These are phyloP conservation scores for Acridotheres tristis DNA, from an alignment of 2,797 vertebrate species.

Conservation along the genomic window DNA sequence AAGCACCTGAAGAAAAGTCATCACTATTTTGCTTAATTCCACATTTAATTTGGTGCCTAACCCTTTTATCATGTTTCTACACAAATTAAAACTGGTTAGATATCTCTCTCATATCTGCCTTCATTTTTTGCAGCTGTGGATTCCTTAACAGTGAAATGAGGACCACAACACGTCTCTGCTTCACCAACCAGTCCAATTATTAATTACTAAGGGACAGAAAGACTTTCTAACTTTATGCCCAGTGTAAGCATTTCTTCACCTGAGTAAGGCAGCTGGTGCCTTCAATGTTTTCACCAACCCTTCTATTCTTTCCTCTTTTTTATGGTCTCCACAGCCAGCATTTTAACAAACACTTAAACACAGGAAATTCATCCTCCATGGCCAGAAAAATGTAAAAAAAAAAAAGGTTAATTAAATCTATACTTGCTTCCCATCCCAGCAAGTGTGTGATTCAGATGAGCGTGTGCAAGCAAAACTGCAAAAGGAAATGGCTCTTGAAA, in stretches of 20 bases:
- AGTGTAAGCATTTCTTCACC: neutral
- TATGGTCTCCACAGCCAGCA: neutral
- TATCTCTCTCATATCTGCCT: neutral
- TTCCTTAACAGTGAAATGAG: neutral
- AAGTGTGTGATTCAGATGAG: rapidly evolving
- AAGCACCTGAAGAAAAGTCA: neutral
- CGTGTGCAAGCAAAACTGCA: neutral
- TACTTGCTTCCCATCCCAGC: neutral
- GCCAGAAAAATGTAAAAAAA: neutral
- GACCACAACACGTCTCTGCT: neutral
- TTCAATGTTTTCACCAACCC: neutral
- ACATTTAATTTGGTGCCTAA: neutral
- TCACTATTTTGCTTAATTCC: neutral
- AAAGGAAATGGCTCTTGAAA: neutral
- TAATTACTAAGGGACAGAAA: neutral
- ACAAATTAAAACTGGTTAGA: neutral
- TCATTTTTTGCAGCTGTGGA: neutral
- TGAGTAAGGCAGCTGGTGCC: neutral
- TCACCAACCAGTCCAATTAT: neutral
- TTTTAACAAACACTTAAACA: neutral
- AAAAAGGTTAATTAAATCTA: neutral
- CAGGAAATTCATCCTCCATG: neutral
- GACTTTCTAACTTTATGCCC: neutral
- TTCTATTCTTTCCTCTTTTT: neutral
- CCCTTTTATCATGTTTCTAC: neutral